Conservation (phyloP, 2,797 vertebrate species). For the Benthosema pterotum region DNA sequence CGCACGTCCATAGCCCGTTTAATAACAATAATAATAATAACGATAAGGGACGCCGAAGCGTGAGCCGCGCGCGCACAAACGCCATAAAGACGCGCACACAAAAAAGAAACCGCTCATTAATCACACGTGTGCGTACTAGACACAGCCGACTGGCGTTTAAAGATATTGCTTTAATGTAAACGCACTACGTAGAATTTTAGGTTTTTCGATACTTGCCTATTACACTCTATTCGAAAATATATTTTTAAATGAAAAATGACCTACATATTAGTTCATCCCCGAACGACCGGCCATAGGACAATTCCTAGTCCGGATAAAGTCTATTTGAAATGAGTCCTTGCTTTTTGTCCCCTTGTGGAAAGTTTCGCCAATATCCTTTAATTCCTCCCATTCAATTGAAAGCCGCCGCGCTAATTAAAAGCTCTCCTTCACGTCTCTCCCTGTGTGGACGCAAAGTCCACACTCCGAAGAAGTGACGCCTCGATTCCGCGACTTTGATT, state of each 20-base stretch:
- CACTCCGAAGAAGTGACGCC: constrained; percentile 51
- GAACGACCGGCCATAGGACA: no score
- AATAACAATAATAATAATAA: no score
- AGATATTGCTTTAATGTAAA: constrained; percentile 34
- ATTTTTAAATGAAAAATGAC: background rate
- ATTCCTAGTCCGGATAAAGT: background rate
- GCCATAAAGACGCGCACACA: background rate
- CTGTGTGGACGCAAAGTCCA: constrained; percentile 41
- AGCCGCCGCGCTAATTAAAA: constrained; percentile 61
- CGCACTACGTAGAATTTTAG: constrained; percentile 21
- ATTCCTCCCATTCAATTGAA: constrained; percentile 25
- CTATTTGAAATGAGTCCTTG: constrained; percentile 3
- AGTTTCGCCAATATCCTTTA: constrained; percentile 51
- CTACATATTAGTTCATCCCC: background rate
- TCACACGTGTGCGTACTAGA: constrained; percentile 6
- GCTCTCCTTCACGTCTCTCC: constrained; percentile 36
- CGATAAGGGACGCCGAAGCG: constrained; percentile 8
- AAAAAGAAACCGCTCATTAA: background rate
- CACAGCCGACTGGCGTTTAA: constrained; percentile 18
- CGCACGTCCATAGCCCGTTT: constrained; percentile 21
- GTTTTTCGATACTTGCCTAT: background rate
- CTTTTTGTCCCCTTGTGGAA: constrained; percentile 39
- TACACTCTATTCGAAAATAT: no score
- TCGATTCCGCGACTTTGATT: constrained; percentile 53
- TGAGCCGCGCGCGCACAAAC: constrained; percentile 12